Evolutionary conservation across 2,888 invertebrate species (phyloP).

Genomic region (Augochlorella aurata): DNA sequence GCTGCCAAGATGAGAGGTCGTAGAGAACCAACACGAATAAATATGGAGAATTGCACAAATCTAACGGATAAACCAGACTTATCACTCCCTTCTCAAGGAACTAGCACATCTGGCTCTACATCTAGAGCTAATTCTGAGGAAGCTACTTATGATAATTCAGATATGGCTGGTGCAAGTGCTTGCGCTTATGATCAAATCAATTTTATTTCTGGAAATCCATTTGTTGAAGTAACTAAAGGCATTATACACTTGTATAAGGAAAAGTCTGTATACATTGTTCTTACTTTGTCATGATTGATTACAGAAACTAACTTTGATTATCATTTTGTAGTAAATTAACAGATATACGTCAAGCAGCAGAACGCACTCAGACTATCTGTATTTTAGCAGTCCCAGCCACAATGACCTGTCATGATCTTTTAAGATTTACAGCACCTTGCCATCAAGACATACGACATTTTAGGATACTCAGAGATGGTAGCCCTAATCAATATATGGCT

Average conservation of each 20-base stretch:
- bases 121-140: slow-evolving; percentile 74
- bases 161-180: slow-evolving; percentile 70
- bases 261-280: slow-evolving; percentile 86
- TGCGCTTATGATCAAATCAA: slow-evolving; percentile 76
- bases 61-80: slow-evolving; percentile 83
- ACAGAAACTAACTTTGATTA: slow-evolving; percentile 13
- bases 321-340: slow-evolving; percentile 86
- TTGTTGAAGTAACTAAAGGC: slow-evolving; percentile 98
- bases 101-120: slow-evolving; percentile 58
- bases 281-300: not conserved
- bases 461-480: slow-evolving; percentile 94
- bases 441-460: slow-evolving; percentile 95
- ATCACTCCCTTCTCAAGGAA: slow-evolving; percentile 65
- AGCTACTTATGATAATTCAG: slow-evolving; percentile 67
- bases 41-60: slow-evolving; percentile 91
- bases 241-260: slow-evolving; percentile 98
- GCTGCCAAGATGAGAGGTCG: slow-evolving; percentile 85
- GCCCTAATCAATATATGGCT: slow-evolving; percentile 99
- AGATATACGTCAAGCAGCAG: slow-evolving; percentile 86
- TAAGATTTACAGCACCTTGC: slow-evolving; percentile 97
- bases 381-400: slow-evolving; percentile 94
- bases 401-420: slow-evolving; percentile 95
- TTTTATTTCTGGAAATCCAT: slow-evolving; percentile 98
- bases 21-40: slow-evolving; percentile 88
- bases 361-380: slow-evolving; percentile 92